Evolutionary conservation across 37 sponge, comb jelly and placozoan genomes (phyloP).

Genomic region (Hormiphora californensis): DNA sequence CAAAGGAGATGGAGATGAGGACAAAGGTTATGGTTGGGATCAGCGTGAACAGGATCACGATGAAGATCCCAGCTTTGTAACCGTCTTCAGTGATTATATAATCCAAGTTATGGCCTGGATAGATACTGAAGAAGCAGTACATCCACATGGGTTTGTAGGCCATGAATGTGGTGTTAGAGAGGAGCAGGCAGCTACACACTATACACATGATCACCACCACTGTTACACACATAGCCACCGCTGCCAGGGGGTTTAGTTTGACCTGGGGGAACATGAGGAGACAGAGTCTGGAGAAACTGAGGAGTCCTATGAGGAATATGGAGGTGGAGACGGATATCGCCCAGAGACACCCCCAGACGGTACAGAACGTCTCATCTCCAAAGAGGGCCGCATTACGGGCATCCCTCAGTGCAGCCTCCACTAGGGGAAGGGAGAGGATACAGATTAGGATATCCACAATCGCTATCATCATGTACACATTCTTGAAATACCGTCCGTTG

Average conservation of each 20-base stretch:
- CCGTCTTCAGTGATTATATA: neutral
- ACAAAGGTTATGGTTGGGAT: neutral
- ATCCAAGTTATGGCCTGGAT: neutral
- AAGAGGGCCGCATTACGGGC: neutral
- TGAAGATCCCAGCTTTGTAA: neutral
- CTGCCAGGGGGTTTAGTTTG: neutral
- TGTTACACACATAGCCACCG: neutral
- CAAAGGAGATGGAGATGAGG: neutral
- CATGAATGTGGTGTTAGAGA: neutral
- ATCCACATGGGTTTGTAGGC: conserved; percentile 11
- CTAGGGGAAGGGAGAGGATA: neutral
- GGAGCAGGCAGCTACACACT: neutral
- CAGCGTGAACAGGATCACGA: neutral
- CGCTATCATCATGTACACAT: neutral
- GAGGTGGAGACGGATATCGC: neutral
- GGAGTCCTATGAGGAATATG: neutral
- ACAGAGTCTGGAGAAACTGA: neutral
- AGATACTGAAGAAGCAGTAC: neutral
- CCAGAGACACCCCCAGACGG: neutral
- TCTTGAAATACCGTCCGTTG: neutral
- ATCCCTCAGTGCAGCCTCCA: neutral
- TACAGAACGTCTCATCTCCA: neutral
- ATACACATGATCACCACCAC: neutral
- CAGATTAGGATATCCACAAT: neutral
- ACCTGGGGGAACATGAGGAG: neutral